Evolutionary conservation across 2,888 invertebrate species (phyloP).

Genomic region (Apomyelois bistriatella): DNA sequence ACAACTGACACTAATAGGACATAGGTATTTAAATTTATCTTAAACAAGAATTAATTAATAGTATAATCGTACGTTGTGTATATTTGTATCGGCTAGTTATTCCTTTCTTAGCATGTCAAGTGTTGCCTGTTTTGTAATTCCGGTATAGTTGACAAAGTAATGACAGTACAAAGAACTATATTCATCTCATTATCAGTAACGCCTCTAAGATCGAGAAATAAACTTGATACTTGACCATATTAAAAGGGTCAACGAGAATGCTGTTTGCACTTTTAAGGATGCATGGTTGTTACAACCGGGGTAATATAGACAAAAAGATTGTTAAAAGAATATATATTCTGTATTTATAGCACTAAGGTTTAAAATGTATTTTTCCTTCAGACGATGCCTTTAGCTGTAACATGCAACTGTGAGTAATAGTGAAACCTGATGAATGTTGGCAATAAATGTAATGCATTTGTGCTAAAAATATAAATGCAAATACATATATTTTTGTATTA

Average conservation of each 20-base stretch:
- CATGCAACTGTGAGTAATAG: conserved; percentile 12
- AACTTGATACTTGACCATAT: conserved; percentile 59
- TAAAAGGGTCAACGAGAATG: conserved; percentile 63
- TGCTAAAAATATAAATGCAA: too few species aligned
- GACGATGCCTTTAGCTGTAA: background rate
- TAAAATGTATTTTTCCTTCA: background rate
- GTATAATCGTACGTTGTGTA: background rate
- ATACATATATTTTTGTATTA: too few species aligned
- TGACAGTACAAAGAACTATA: conserved; percentile 10
- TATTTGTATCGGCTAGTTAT: background rate
- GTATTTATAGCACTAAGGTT: background rate
- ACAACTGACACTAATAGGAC: background rate
- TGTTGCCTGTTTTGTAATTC: conserved; percentile 7
- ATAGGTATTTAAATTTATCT: background rate
- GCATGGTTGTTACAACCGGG: conserved; percentile 42
- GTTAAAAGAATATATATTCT: background rate
- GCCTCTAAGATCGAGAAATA: conserved; percentile 33
- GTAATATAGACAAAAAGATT: conserved; percentile 18
- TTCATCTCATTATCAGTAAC: conserved; percentile 9
- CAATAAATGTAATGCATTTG: conserved; percentile 14
- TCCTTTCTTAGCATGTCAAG: conserved; percentile 2
- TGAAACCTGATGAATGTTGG: conserved; percentile 27
- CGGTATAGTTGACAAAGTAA: conserved; percentile 8
- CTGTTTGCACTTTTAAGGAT: conserved; percentile 74
- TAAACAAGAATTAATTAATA: background rate